phyloP scores from a whole-genome alignment of 2,113 vertebrate genomes.

The Pseudopodoces humilis region DNA sequence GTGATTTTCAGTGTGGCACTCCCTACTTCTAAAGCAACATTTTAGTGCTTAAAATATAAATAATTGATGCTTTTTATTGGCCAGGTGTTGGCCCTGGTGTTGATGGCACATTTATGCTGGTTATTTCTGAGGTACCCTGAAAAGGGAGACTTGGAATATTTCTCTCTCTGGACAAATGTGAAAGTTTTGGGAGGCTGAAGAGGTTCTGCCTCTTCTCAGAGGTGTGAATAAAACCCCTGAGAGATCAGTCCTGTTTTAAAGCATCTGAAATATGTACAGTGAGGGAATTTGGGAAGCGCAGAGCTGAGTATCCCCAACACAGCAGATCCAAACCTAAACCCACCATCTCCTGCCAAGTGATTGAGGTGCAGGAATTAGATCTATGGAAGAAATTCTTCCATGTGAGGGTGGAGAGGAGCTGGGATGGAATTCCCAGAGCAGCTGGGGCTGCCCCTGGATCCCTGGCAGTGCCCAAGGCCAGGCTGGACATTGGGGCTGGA shows the following conservation, averaged over 20 bases:
- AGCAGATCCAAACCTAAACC: not conserved
- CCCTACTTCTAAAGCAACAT: not conserved
- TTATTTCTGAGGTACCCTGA: not conserved
- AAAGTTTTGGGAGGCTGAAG: not conserved
- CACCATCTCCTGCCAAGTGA: not conserved
- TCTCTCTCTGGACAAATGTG: not conserved
- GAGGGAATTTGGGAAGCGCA: not conserved
- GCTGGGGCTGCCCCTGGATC: not conserved
- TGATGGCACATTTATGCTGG: accelerated
- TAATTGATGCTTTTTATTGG: not conserved
- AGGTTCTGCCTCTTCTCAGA: not conserved
- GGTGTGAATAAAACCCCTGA: not conserved
- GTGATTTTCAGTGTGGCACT: not conserved
- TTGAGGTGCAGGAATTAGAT: not conserved
- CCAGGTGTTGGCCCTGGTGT: not conserved
- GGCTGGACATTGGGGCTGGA: not conserved
- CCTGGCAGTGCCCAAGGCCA: not conserved
- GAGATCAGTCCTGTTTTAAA: not conserved
- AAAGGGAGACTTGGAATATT: not conserved
- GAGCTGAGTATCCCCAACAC: not conserved
- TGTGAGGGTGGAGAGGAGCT: not conserved
- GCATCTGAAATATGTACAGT: accelerated
- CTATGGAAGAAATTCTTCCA: not conserved
- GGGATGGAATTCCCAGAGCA: not conserved
- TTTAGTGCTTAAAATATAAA: not conserved